Evolutionary conservation across 2,888 invertebrate species (phyloP).

Genomic region (Drosophila paucipuncta): DNA sequence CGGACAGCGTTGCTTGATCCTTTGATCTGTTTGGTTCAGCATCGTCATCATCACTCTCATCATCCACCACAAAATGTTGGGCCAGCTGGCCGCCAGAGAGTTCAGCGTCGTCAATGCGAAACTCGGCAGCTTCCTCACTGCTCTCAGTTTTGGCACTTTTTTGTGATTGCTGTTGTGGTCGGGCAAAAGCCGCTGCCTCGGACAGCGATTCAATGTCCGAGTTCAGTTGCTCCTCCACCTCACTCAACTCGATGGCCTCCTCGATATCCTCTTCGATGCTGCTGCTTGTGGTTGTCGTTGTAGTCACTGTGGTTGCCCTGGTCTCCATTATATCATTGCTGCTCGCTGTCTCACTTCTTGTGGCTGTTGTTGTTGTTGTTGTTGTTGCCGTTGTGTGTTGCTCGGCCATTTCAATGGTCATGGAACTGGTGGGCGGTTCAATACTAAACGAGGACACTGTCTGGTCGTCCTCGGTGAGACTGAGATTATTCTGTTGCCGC

Average conservation of each 20-base stretch:
- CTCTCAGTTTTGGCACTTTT: constrained; percentile 63
- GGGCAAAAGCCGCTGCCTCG: constrained; percentile 52
- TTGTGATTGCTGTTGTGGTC: constrained; percentile 30
- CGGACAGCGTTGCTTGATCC: constrained; percentile 19
- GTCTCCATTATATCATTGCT: constrained; percentile 53
- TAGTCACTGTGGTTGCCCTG: constrained; percentile 51
- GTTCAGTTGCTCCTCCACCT: constrained; percentile 74
- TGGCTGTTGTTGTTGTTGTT: constrained; percentile 47
- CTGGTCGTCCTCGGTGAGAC: constrained; percentile 71
- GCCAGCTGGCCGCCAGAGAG: constrained; percentile 83
- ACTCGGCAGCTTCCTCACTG: constrained; percentile 65
- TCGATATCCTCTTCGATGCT: constrained; percentile 85
- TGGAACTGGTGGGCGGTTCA: constrained; percentile 81
- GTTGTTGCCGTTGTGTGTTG: constrained; percentile 51
- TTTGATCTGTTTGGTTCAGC: constrained; percentile 17
- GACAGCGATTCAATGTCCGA: constrained; percentile 55
- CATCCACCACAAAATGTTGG: constrained; percentile 82
- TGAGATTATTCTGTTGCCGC: constrained; percentile 71
- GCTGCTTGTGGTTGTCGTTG: constrained; percentile 70
- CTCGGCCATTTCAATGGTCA: constrained; percentile 83
- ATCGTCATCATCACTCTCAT: constrained; percentile 68
- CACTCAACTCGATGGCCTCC: constrained; percentile 82
- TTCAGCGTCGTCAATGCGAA: constrained; percentile 83
- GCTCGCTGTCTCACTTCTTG: constrained; percentile 58
- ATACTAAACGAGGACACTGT: constrained; percentile 72